Conservation (phyloP, 2,888 invertebrate genomes). For the Drosophila borealis region DNA sequence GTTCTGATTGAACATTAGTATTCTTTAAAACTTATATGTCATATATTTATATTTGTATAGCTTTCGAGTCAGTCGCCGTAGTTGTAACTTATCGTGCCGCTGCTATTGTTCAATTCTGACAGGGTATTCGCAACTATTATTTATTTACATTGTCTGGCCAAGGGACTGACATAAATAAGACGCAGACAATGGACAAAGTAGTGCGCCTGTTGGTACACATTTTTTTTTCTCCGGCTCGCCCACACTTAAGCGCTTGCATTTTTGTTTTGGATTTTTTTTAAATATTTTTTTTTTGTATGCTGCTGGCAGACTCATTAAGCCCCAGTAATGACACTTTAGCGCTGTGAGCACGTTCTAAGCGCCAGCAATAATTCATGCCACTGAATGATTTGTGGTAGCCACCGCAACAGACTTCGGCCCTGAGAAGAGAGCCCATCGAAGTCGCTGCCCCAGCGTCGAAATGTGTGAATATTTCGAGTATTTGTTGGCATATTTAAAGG, state of each 20-base stretch:
- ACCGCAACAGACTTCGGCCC: constrained; percentile 31
- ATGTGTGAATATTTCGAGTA: constrained; percentile 67
- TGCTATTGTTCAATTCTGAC: not conserved
- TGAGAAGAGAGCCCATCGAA: constrained; percentile 42
- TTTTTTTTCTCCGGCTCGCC: constrained; percentile 42
- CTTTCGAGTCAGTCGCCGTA: too few species aligned
- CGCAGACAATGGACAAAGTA: constrained; percentile 68
- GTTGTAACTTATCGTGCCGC: too few species aligned
- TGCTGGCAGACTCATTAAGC: constrained; percentile 72
- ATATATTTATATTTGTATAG: too few species aligned
- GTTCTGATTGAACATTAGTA: too few species aligned
- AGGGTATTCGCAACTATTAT: constrained; percentile 52
- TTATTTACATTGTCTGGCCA: constrained; percentile 59
- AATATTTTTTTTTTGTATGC: constrained; percentile 20
- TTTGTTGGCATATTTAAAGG: constrained; percentile 65
- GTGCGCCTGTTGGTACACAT: constrained; percentile 53
- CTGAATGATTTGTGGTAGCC: constrained; percentile 80
- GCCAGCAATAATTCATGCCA: constrained; percentile 80
- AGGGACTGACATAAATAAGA: constrained; percentile 69
- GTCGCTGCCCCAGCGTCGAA: constrained; percentile 48
- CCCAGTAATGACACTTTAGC: constrained; percentile 79
- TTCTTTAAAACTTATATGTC: too few species aligned
- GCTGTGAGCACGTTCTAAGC: constrained; percentile 78
- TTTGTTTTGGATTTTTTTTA: constrained; percentile 4
- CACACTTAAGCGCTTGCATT: constrained; percentile 9